phyloP scores from a whole-genome alignment of 2,888 invertebrate genomes.

The Scelioninae gen. 2 region DNA sequence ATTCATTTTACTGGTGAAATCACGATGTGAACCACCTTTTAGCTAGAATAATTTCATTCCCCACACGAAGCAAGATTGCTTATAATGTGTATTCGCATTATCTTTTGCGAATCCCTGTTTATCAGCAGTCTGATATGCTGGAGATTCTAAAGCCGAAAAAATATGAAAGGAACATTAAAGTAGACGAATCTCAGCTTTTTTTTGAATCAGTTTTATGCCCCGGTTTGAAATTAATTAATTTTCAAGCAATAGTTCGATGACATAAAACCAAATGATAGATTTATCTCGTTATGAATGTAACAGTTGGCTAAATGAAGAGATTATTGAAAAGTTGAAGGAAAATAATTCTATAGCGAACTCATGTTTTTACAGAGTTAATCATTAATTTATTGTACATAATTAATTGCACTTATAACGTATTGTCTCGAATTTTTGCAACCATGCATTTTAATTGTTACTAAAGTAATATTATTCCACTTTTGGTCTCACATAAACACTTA shows the following conservation, averaged over 20 bases:
- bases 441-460: slow-evolving; percentile 18
- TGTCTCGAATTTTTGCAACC: slow-evolving; percentile 9
- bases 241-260: slow-evolving; percentile 9
- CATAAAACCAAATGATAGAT: slow-evolving; percentile 23
- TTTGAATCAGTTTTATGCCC: not conserved
- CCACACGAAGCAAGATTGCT: slow-evolving; percentile 14
- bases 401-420: slow-evolving; percentile 25
- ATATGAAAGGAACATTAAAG: slow-evolving; percentile 14
- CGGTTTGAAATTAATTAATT: no score
- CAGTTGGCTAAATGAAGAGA: slow-evolving; percentile 53
- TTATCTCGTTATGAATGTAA: slow-evolving; percentile 50
- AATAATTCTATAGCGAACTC: slow-evolving; percentile 25
- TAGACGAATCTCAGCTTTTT: not conserved
- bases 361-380: slow-evolving; percentile 44
- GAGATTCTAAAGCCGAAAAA: not conserved
- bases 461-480: not conserved
- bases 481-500: not conserved
- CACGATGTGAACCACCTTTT: slow-evolving; percentile 10
- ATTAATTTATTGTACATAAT: slow-evolving; percentile 49
- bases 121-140: not conserved
- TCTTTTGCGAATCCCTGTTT: slow-evolving; percentile 17
- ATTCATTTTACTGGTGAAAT: slow-evolving; percentile 74
- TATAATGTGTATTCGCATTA: slow-evolving; percentile 23
- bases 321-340: slow-evolving; percentile 47
- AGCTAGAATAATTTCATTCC: slow-evolving; percentile 52